phyloP scores from a whole-genome alignment of 2,888 invertebrate species.

The Zonitis immaculata region DNA sequence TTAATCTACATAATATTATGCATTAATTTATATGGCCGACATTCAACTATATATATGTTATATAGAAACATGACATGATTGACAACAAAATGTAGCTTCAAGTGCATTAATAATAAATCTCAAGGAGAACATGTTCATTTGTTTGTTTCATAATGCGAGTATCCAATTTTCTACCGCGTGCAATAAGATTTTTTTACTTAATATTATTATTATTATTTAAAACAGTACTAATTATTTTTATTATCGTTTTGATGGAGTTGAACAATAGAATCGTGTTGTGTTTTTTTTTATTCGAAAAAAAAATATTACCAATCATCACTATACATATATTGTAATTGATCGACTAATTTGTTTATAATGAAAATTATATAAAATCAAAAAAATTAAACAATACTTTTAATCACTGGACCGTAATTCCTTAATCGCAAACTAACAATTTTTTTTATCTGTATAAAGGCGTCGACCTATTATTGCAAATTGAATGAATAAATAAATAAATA shows the following conservation, averaged over 20 bases:
- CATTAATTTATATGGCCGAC: too few relatives aligned
- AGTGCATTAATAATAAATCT: constrained; percentile 3
- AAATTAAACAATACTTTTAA: too few relatives aligned
- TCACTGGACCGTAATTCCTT: constrained; percentile 13
- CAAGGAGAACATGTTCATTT: constrained; percentile 14
- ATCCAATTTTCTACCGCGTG: constrained; percentile 1
- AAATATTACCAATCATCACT: background rate
- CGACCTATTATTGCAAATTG: constrained; percentile 11
- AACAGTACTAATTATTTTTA: background rate
- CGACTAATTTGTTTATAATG: too few relatives aligned
- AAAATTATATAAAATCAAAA: constrained; percentile 6
- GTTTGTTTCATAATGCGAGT: constrained; percentile 1
- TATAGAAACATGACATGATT: too few relatives aligned
- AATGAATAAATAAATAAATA: too few relatives aligned
- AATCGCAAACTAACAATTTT: constrained; percentile 8
- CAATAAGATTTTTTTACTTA: background rate
- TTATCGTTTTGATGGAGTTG: too few relatives aligned
- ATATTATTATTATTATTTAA: background rate
- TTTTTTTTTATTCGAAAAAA: too few relatives aligned
- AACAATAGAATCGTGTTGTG: too few relatives aligned
- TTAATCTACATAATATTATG: too few relatives aligned
- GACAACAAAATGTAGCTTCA: constrained; percentile 3
- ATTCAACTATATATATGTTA: too few relatives aligned
- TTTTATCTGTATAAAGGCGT: constrained; percentile 12
- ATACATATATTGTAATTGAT: too few relatives aligned